phyloP scores from a whole-genome alignment of 2,888 invertebrate genomes.

The Cancer borealis region DNA sequence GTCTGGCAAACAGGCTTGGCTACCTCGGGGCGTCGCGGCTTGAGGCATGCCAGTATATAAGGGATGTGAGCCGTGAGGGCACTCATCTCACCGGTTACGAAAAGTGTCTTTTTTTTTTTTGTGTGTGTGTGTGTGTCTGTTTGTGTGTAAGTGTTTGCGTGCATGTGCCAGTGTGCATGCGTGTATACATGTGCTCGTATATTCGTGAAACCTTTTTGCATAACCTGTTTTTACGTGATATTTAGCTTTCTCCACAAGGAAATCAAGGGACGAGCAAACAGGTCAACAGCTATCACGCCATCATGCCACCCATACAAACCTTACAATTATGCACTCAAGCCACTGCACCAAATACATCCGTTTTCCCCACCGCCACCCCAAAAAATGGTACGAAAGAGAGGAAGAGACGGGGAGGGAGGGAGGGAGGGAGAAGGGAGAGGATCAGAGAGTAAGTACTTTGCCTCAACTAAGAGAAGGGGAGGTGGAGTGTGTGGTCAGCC shows the following conservation, averaged over 20 bases:
- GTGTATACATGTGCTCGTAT: too few relatives aligned
- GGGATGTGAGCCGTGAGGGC: too few relatives aligned
- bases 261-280: not conserved
- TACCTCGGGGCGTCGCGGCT: too few relatives aligned
- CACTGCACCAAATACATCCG: not conserved
- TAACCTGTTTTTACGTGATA: not conserved
- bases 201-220: not conserved
- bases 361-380: not conserved
- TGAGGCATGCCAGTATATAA: too few relatives aligned
- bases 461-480: not conserved
- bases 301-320: constrained; percentile 24
- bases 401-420: not conserved
- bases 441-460: not conserved
- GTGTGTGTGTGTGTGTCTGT: too few relatives aligned
- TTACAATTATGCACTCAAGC: constrained; percentile 18
- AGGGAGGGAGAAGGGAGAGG: not conserved
- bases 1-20: too few relatives aligned
- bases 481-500: not conserved
- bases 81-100: too few relatives aligned
- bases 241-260: not conserved
- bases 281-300: not conserved
- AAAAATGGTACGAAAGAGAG: not conserved
- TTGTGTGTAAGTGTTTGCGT: too few relatives aligned
- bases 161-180: too few relatives aligned
- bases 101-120: too few relatives aligned